These are phyloP conservation scores for Trachythela sp. DNA, from an alignment of 64 coral and sea anemone genomes.

Conservation along the genomic window DNA sequence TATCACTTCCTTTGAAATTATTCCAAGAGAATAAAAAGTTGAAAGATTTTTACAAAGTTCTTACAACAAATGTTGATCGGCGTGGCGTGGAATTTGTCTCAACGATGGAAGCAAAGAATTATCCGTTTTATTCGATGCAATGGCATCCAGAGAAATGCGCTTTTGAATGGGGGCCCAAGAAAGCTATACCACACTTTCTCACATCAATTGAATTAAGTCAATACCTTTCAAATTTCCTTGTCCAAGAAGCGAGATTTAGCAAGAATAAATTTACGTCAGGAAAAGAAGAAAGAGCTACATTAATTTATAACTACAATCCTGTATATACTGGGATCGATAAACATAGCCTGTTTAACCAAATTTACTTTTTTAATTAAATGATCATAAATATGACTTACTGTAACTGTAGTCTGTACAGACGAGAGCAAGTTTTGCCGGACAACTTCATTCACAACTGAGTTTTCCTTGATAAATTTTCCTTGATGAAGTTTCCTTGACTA, in stretches of 20 bases:
- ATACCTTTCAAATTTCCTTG: constrained; percentile 40
- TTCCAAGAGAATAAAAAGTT: neutral
- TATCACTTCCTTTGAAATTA: neutral
- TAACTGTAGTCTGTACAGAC: neutral
- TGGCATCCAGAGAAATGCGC: constrained; percentile 59
- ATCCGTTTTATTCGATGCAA: constrained; percentile 46
- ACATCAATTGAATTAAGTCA: constrained; percentile 30
- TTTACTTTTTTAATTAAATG: neutral
- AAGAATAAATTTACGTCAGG: constrained; percentile 28
- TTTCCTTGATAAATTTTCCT: too few species aligned
- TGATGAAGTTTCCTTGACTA: too few species aligned
- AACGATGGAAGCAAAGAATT: constrained; percentile 56
- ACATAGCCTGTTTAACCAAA: neutral
- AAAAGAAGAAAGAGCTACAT: constrained; percentile 27
- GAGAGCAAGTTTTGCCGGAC: too few species aligned
- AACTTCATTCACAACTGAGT: too few species aligned
- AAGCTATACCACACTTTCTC: constrained; percentile 25
- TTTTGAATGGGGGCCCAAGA: constrained; percentile 46
- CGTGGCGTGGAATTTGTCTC: constrained; percentile 42
- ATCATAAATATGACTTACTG: neutral
- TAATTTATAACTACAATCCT: constrained; percentile 50
- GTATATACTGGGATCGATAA: neutral
- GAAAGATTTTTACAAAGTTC: constrained; percentile 11
- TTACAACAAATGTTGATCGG: constrained; percentile 40
- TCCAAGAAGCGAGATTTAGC: constrained; percentile 41